Percentiles rank a stretch among this genome's conserved stretches.
Evolutionary conservation across 2,888 invertebrate genomes (phyloP).

Genomic region (Eupithecia tripunctaria): DNA sequence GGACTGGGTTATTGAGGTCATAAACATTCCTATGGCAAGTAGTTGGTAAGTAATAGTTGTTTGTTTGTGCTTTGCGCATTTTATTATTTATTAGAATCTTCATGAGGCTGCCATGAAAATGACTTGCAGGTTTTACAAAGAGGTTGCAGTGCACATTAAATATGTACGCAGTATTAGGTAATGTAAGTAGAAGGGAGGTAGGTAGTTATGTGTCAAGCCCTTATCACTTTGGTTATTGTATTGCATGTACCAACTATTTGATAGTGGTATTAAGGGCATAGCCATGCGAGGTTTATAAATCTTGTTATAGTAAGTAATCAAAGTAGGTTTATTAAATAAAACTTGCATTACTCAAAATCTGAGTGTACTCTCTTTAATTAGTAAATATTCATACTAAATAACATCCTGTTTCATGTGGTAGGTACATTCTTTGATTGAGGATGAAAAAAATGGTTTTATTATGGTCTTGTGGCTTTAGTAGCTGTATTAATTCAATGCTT

Average conservation of each 20-base stretch:
- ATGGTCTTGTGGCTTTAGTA: not conserved
- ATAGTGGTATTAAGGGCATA: not conserved
- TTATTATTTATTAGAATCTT: not conserved
- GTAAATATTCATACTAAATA: not conserved
- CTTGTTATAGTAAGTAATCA: not conserved
- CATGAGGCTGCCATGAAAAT: not conserved
- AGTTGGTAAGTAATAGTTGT: not conserved
- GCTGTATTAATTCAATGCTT: not conserved
- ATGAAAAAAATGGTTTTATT: not conserved
- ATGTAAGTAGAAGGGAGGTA: not conserved
- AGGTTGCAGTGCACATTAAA: not conserved
- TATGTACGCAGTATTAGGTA: not conserved
- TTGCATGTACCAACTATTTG: not conserved
- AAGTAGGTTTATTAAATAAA: not conserved
- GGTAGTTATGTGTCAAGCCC: not conserved
- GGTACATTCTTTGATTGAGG: not conserved
- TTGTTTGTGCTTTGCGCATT: not conserved
- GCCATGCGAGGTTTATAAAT: not conserved
- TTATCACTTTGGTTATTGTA: not conserved
- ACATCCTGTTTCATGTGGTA: not conserved
- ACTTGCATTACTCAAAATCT: not conserved
- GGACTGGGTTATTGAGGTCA: not conserved
- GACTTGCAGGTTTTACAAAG: not conserved
- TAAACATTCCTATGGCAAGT: slow-evolving; percentile 4
- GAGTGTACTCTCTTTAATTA: too few species aligned